A percentile compares a stretch with the other conserved stretches of the same genome.
Evolutionary conservation across 2,888 invertebrate species (phyloP).

Genomic region (Tromatobia lineatoria): DNA sequence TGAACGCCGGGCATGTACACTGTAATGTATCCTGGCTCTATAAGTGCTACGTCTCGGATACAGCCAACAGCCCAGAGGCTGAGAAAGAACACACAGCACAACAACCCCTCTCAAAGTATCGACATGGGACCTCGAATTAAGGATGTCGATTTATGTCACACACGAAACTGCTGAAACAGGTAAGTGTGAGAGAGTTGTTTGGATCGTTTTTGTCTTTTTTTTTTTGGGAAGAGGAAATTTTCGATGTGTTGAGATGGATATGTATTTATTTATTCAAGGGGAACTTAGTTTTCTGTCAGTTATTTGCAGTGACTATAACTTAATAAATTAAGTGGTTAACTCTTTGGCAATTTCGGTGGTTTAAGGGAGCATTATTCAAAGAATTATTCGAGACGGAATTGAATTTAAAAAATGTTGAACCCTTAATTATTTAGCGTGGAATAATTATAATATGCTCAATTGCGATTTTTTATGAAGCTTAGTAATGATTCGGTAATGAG

Average conservation of each 20-base stretch:
- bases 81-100: background rate
- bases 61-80: slow-evolving; percentile 37
- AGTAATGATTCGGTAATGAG: background rate
- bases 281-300: background rate
- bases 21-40: slow-evolving; percentile 49
- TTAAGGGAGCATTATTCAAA: too few relatives aligned
- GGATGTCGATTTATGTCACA: slow-evolving; percentile 51
- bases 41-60: slow-evolving; percentile 44
- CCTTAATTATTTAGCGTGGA: too few relatives aligned
- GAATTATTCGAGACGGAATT: too few relatives aligned
- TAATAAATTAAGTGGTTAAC: background rate
- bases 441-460: too few relatives aligned
- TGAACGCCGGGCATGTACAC: slow-evolving; percentile 45
- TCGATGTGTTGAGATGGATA: background rate
- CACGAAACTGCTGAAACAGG: background rate
- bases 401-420: too few relatives aligned
- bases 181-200: background rate
- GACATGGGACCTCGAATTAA: slow-evolving; percentile 34
- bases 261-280: background rate
- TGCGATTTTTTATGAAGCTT: too few relatives aligned
- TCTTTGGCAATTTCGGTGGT: background rate
- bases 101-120: slow-evolving; percentile 32
- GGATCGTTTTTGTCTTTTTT: background rate
- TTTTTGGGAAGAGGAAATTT: background rate
- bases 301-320: background rate